Percentiles rank a stretch among this genome's conserved stretches.
phyloP scores from a whole-genome alignment of 2,797 vertebrate genomes.

The Acanthis flammea region DNA sequence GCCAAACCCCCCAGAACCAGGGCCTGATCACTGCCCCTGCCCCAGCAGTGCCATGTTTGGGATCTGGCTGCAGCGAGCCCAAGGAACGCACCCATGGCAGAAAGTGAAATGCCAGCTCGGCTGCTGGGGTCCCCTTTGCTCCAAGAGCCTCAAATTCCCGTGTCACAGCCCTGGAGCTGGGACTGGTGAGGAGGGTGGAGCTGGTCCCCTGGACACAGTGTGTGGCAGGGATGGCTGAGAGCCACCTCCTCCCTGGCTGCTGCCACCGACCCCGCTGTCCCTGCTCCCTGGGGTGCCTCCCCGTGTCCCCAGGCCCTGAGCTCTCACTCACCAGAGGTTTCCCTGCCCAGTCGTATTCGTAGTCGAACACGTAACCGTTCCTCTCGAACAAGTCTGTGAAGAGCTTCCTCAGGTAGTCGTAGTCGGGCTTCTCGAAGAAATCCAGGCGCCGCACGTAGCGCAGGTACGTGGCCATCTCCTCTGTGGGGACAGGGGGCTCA shows the following conservation, averaged over 20 bases:
- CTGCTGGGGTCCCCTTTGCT: neutral
- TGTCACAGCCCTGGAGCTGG: neutral
- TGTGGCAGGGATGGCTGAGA: accelerated
- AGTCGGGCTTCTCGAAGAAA: conserved; percentile 97
- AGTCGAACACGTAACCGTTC: conserved; percentile 93
- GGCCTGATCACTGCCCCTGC: accelerated
- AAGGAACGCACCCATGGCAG: neutral
- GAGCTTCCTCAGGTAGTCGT: conserved; percentile 94
- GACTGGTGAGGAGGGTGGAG: neutral
- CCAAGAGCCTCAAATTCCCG: neutral
- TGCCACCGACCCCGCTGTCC: too few species aligned
- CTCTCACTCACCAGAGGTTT: conserved; percentile 87
- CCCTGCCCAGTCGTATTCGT: conserved; percentile 99
- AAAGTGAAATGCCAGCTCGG: neutral
- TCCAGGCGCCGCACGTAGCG: conserved; percentile 95
- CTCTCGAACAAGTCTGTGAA: conserved; percentile 95
- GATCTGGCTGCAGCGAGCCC: neutral
- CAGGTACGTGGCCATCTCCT: conserved; percentile 97
- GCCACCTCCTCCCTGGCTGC: neutral
- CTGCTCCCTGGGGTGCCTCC: neutral
- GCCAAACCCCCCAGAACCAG: accelerated
- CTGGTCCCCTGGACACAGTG: accelerated
- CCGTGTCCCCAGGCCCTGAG: accelerated
- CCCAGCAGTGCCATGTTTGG: neutral
- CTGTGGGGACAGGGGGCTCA: conserved; percentile 70